These are phyloP conservation scores for Mimas tiliae DNA, from an alignment of 2,888 invertebrate species.

Conservation along the genomic window DNA sequence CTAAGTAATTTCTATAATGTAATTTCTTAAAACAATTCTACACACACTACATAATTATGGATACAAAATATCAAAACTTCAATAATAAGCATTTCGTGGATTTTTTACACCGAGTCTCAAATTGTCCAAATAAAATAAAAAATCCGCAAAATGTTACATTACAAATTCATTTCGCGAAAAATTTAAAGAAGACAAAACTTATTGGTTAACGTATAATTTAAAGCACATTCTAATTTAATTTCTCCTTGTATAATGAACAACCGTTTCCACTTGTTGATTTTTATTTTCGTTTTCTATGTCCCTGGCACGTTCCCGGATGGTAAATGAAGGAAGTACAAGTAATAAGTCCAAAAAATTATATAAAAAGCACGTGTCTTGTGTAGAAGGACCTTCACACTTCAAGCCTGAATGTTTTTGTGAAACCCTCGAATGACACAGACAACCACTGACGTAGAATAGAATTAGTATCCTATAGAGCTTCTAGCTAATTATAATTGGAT, in stretches of 20 bases:
- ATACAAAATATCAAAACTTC: not conserved
- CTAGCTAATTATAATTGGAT: conserved; percentile 42
- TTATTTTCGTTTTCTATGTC: conserved; percentile 56
- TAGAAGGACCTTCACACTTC: conserved; percentile 76
- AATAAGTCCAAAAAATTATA: conserved; percentile 80
- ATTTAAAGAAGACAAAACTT: not conserved
- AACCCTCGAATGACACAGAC: conserved; percentile 70
- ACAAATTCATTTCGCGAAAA: conserved; percentile 9
- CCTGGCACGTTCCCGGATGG: conserved; percentile 77
- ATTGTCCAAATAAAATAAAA: too few species aligned
- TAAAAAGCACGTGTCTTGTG: conserved; percentile 81
- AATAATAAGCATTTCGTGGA: not conserved
- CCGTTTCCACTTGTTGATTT: conserved; percentile 71
- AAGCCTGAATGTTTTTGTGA: conserved; percentile 59
- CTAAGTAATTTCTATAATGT: conserved; percentile 6
- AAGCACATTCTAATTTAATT: conserved; percentile 19
- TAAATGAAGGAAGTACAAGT: conserved; percentile 82
- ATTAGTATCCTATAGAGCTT: conserved; percentile 54
- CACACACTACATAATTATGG: conserved; percentile 8
- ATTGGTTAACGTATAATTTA: conserved; percentile 18
- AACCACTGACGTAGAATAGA: conserved; percentile 63
- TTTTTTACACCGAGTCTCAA: too few species aligned
- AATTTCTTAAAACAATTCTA: not conserved
- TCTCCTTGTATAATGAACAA: conserved; percentile 43
- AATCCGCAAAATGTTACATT: not conserved